Percentiles rank a stretch among this genome's conserved stretches.
Evolutionary conservation across 2,113 vertebrate genomes (phyloP).

Genomic region (Orthonyx spaldingii): DNA sequence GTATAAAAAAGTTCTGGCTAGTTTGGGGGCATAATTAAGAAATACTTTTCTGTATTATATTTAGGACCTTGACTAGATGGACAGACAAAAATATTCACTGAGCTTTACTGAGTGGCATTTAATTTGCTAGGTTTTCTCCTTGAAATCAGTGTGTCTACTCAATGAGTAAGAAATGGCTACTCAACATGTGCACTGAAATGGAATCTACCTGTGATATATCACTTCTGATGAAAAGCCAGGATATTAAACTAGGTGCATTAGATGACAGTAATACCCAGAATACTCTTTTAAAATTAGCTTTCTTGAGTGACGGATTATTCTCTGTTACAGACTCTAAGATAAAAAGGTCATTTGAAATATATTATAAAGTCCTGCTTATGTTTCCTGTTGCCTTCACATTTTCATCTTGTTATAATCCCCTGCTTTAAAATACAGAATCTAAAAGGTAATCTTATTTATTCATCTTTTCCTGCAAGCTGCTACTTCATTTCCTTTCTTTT

Average conservation of each 20-base stretch:
- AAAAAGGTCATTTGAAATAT: neutral
- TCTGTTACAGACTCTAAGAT: neutral
- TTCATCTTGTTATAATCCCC: neutral
- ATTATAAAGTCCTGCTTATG: neutral
- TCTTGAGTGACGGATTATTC: neutral
- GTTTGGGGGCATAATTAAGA: neutral
- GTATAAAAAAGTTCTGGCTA: neutral
- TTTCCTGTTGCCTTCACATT: neutral
- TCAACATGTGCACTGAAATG: conserved; percentile 7
- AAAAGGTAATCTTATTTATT: neutral
- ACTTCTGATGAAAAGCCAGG: neutral
- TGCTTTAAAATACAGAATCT: neutral
- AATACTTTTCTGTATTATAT: neutral
- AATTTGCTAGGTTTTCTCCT: neutral
- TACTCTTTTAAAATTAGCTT: conserved; percentile 10
- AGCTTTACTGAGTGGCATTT: neutral
- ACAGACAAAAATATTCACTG: neutral
- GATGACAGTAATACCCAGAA: neutral
- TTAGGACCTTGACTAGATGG: neutral
- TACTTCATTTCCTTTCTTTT: neutral
- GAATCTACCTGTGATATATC: neutral
- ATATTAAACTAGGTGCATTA: conserved; percentile 31
- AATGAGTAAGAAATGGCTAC: neutral
- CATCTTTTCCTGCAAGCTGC: neutral
- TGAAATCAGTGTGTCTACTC: neutral